Percentiles rank a stretch among this genome's conserved stretches.
These are phyloP conservation scores for Aplocera efformata DNA, from an alignment of 2,888 invertebrate genomes.

Conservation along the genomic window DNA sequence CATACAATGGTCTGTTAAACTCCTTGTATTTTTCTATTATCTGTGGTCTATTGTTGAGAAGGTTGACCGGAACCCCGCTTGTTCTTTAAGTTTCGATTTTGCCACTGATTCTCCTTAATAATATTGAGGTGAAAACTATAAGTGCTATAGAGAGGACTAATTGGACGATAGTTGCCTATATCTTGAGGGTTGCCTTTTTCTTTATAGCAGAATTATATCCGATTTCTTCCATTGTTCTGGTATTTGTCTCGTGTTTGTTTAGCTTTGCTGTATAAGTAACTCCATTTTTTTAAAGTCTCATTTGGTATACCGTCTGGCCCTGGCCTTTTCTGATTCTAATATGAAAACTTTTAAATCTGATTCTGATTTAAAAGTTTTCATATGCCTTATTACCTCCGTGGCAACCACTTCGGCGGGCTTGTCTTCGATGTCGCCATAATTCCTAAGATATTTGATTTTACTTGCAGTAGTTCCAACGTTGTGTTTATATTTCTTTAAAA, in stretches of 20 bases:
- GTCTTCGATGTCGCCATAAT: not conserved
- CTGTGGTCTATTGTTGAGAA: constrained; percentile 4
- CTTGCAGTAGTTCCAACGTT: not conserved
- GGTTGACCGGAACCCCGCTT: constrained; percentile 6
- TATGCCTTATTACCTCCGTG: too few relatives aligned
- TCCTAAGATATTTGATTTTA: too few relatives aligned
- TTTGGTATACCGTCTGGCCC: not conserved
- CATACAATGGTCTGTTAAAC: constrained; percentile 1
- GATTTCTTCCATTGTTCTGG: constrained; percentile 1
- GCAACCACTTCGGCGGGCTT: not conserved
- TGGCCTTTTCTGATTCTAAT: too few relatives aligned
- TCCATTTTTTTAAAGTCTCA: too few relatives aligned
- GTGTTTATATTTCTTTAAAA: too few relatives aligned
- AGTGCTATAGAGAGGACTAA: not conserved
- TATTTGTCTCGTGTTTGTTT: not conserved
- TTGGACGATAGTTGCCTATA: constrained; percentile 2
- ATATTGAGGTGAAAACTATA: not conserved
- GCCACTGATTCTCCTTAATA: not conserved
- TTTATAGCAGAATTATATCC: constrained; percentile 1
- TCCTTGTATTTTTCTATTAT: constrained; percentile 7
- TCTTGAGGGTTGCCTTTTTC: constrained; percentile 3
- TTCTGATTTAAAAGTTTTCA: too few relatives aligned
- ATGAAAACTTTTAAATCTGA: too few relatives aligned
- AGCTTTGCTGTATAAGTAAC: not conserved
- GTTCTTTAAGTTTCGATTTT: constrained; percentile 4